Base-by-base conservation (phyloP, 2,113 vertebrate genomes). In the Pelvicachromis taeniatus region DNA sequence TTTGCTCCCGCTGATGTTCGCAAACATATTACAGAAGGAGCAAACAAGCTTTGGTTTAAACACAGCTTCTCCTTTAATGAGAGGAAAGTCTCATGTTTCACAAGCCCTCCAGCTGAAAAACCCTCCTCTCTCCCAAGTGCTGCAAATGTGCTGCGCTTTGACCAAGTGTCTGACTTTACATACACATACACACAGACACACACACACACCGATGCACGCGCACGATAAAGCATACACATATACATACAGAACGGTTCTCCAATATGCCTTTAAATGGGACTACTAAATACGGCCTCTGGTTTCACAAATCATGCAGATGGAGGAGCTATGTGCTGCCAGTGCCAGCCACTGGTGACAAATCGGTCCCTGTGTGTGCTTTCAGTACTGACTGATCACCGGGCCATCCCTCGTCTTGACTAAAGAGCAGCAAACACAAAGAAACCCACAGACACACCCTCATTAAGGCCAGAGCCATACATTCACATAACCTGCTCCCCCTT, bases 391-490 rank as follows among this genome's bases (percentile, higher is more conserved):
- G 94, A 96, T 96, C 90, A 95, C 92, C 93, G 2, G 89, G 88
- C 91, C 87, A 85, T 92, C 89, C 88, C 92, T 95, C 87, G 89
- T 90, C 90, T 89, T 93, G 91, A 94, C 92, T 95, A 94, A 95
- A 95, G 94, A 95, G 91, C 92, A 90, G 92, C 94, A 93, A 95
- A 94, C 92, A 94, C 94, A 95, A 94, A 95, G 93, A 94, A 91
- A 90, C 84, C 85, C 89, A 84, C 84, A 90, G 92, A 93, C 94
- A 94, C 89, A 90, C 90, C 91, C 88, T 95, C 93, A 95, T 96
- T 95, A 96, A 93, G 92, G 92, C 91, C 90, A 93, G 45, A 90
- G 89, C 88, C 89, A 91, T 92, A 91, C 92, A 93, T 92, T 90
- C 92, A 90, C 88, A 82, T 86, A 87, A 86, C 79, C 79, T 13